Conservation (phyloP, 2,797 vertebrate species). For the Sebastes miniatus region DNA sequence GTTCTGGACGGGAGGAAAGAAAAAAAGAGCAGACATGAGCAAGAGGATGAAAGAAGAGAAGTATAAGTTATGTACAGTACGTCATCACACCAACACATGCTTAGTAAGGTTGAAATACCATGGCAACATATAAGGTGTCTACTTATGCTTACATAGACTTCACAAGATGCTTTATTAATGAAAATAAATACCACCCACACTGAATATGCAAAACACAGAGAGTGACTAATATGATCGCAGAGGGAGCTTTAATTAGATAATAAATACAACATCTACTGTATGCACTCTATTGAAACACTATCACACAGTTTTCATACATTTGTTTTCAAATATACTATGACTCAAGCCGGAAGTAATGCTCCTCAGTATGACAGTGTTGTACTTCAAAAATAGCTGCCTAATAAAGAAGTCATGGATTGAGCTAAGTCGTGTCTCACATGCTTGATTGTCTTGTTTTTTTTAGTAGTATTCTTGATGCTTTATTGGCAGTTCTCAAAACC, state of each 20-base stretch:
- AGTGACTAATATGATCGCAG: not conserved
- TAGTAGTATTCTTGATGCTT: not conserved
- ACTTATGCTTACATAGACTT: slow-evolving; percentile 2
- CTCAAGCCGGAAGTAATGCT: not conserved
- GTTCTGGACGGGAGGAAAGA: slow-evolving; percentile 80
- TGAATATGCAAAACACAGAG: not conserved
- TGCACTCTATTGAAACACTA: not conserved
- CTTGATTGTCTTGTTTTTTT: not conserved
- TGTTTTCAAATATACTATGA: not conserved
- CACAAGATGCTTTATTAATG: slow-evolving; percentile 13
- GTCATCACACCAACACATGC: slow-evolving; percentile 48
- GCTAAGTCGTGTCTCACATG: not conserved
- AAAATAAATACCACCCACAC: slow-evolving; percentile 42
- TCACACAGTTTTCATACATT: not conserved
- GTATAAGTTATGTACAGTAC: slow-evolving; percentile 9
- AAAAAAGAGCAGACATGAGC: slow-evolving; percentile 27
- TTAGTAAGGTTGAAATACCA: slow-evolving; percentile 47
- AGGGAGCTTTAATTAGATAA: slow-evolving; percentile 8
- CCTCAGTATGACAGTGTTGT: not conserved
- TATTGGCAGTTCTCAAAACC: not conserved
- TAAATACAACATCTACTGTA: not conserved
- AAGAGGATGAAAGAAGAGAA: slow-evolving; percentile 16
- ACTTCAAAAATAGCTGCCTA: not conserved
- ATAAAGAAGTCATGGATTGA: not conserved
- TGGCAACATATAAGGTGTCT: slow-evolving; percentile 38